Conservation (phyloP, 1,140 invertebrate species). For the fruit fly (Drosophila melanogaster) region DNA sequence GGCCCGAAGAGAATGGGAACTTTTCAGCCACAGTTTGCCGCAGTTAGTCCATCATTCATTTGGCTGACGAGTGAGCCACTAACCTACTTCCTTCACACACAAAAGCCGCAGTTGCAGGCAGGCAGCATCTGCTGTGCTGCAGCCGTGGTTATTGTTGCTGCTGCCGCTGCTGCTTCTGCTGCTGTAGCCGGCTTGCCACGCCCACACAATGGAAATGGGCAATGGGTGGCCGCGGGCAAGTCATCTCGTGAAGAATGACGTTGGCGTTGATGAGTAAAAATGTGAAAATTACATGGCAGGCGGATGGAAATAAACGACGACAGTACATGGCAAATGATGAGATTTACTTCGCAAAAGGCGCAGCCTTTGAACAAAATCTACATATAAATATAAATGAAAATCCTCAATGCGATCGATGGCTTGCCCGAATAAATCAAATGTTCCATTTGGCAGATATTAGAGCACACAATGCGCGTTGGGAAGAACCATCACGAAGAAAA, state of each 20-base stretch:
- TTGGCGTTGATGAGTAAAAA: conserved; percentile 73
- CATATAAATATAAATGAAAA: conserved; percentile 1
- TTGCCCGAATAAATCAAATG: conserved; percentile 74
- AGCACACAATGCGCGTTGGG: conserved; percentile 13
- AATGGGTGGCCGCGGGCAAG: conserved; percentile 4
- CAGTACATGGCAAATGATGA: conserved; percentile 71
- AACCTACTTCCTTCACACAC: conserved; percentile 72
- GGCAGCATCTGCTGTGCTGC: conserved; percentile 28
- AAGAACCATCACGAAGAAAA: conserved; percentile 2
- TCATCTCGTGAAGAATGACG: conserved; percentile 27
- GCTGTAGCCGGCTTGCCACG: conserved; percentile 66
- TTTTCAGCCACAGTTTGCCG: conserved; percentile 56
- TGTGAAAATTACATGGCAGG: conserved; percentile 67
- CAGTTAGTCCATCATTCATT: conserved; percentile 78
- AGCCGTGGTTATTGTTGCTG: conserved; percentile 37
- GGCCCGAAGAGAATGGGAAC: conserved; percentile 21
- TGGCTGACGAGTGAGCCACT: conserved; percentile 79
- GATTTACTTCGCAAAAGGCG: conserved; percentile 37
- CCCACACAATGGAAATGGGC: conserved; percentile 50
- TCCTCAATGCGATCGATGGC: conserved; percentile 47
- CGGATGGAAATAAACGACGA: conserved; percentile 55
- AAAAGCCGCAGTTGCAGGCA: conserved; percentile 63
- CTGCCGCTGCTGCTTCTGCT: conserved; percentile 19
- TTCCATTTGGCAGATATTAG: conserved; percentile 64
- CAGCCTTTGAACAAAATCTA: background rate